Percentiles rank a stretch among this genome's conserved stretches.
phyloP scores from a whole-genome alignment of 2,113 vertebrate species.

The Gulo gulo region DNA sequence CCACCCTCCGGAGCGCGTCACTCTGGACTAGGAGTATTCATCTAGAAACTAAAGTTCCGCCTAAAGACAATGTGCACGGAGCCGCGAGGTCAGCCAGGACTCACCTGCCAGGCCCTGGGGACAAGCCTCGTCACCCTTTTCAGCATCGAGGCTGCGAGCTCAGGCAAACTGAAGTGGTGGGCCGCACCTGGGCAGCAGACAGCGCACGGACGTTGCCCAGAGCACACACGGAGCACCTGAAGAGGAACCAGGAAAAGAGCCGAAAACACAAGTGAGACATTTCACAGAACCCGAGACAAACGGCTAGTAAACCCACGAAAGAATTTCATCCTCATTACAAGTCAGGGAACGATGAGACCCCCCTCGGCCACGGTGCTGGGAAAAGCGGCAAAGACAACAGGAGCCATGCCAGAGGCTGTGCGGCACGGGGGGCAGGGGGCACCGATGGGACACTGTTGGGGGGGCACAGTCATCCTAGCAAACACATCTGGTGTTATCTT shows the following conservation, averaged over 20 bases:
- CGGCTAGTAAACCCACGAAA: background rate
- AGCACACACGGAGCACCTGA: background rate
- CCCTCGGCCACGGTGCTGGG: background rate
- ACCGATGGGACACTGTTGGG: no score
- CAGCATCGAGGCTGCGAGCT: conserved; percentile 76
- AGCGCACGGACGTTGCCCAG: background rate
- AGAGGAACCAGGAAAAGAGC: background rate
- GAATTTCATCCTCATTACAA: background rate
- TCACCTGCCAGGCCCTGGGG: conserved; percentile 69
- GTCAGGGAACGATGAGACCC: background rate
- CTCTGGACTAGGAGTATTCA: background rate
- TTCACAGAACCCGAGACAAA: background rate
- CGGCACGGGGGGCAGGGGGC: background rate
- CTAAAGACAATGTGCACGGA: background rate
- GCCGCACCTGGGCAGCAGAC: background rate
- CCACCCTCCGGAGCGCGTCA: background rate
- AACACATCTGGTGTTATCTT: background rate
- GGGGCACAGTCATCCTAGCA: background rate
- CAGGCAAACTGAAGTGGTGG: conserved; percentile 2
- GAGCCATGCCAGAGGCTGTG: background rate
- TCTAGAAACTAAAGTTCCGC: background rate
- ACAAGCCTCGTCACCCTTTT: conserved; percentile 55
- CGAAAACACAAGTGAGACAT: background rate
- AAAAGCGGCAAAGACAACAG: background rate
- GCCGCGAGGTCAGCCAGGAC: background rate